Evolutionary conservation across 2,113 vertebrate species (phyloP), one percentile per base, ranked within the genome.

Genomic region (Trogon surrucura): DNA sequence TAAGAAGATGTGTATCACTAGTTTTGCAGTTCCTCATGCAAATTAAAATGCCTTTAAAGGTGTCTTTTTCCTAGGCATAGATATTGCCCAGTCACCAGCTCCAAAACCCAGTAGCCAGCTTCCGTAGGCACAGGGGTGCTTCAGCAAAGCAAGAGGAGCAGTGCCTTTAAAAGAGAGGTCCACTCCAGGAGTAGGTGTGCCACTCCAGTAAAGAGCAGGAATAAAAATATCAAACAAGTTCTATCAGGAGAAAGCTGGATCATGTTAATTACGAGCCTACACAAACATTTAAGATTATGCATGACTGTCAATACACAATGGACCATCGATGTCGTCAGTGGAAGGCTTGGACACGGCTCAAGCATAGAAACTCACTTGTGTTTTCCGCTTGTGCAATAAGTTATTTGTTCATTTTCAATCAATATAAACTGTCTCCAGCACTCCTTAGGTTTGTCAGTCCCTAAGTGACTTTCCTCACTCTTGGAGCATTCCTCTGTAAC

Each of bases 231-330:
- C 19, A 17, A 83, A 70, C 82, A 80, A 74, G 72, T 81, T 92
- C 60, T 73, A 50, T 93, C 93, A 91, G 38, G 79, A 93, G 67
- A 95, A 94, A 30, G 29, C 67, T 94, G 41, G 88, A 86, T 94
- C 50, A 56, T 18, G 47, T 80, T 53, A 77, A 78, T 71, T 64
- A 41, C 21, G 61, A 85, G 60, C n/a, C 79, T 60, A 83, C 64
- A 48, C 29, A 83, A 69, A 91, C 9, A 3, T 36, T 82, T 71
- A 80, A 38, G 47, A 78, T 56, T 69, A 86, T 57, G 81, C 58
- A 75, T 64, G 65, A 85, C 48, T 48, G 67, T 86, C 60, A 91
- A 82, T 62, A 61, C 89, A 83, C 72, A 93, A 89, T 53, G 66
- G 73, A 80, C 65, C 4, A 3, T 78, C 77, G 60, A 8, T 54